Base-by-base conservation (phyloP, 2,888 invertebrate genomes). In the Callimorpha dominula region DNA sequence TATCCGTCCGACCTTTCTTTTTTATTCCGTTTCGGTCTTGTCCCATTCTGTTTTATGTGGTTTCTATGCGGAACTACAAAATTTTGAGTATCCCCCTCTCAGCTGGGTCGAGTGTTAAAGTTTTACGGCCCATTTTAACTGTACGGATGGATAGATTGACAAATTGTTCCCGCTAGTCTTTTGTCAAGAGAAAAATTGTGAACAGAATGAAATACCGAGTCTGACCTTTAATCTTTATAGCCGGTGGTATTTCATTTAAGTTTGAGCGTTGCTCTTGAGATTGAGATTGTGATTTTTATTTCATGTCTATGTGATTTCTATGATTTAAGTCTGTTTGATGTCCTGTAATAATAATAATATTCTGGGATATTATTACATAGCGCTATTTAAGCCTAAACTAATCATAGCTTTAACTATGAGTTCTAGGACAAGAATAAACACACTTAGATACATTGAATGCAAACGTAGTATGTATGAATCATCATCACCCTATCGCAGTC, bases 71-170 rank as follows among this genome's bases (percentile, higher is more conserved):
- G 83, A 84, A 83, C 86, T 84, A 80, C 83, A 81, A 83, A 84
- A 82, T 81, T 81, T 78, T 72, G 78, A 84, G 76, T 84, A 78
- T 86, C 81, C 81, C 81, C 75, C 78, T 77, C 81, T 80, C 79
- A 80, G 69, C 75, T 75, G 88, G 90, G 89, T 88, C 85, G 86
- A 83, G 86, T 87, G 88, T 90, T 91, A 91, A 91, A 92, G 87
- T 92, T 92, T 92, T 91, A 92, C 90, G 87, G 83, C 87, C 89
- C 88, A 87, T 91, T 91, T 89, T 89, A 89, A 88, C 87, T 80
- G 86, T 86, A 75, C 86, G 88, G 84, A 79, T 84, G 87, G 89
- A 86, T 84, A 87, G 87, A 87, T 89, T 88, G 90, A 91, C 92
- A 91, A 91, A 91, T 91, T 89, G 88, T 83, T 79, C 76, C 81